phyloP scores from a whole-genome alignment of 2,113 vertebrate species.

The Halcyon senegalensis region DNA sequence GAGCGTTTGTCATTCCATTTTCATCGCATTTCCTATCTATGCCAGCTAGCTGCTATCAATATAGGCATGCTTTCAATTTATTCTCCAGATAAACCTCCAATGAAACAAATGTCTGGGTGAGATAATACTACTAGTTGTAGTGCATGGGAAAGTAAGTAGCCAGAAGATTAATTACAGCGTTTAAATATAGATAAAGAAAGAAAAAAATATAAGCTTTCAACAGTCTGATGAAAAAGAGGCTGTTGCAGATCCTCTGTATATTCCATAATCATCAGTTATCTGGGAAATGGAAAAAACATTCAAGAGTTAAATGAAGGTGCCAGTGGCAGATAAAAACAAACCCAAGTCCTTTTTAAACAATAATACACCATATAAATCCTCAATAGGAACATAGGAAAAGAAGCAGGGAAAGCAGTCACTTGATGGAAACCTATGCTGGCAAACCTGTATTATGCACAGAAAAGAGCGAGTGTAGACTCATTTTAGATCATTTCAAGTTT shows the following conservation, averaged over 20 bases:
- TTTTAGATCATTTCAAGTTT: background rate
- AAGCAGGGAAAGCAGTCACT: background rate
- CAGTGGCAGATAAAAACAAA: background rate
- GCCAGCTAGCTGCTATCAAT: background rate
- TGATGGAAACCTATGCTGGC: background rate
- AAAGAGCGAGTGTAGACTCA: fast-evolving
- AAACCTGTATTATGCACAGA: background rate
- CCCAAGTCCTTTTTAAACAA: background rate
- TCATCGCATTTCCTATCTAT: background rate
- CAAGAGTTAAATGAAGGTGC: background rate
- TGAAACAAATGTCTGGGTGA: background rate
- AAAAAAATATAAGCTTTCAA: background rate
- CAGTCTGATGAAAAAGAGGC: background rate
- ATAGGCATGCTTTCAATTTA: background rate
- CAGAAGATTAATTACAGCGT: slow-evolving; percentile 1
- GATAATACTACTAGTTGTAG: background rate
- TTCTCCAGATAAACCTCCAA: background rate
- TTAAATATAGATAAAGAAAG: background rate
- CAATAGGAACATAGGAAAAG: background rate
- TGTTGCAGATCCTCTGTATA: background rate
- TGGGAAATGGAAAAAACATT: background rate
- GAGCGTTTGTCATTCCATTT: background rate
- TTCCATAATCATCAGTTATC: background rate
- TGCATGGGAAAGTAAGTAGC: background rate
- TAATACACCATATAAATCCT: background rate